Evolutionary conservation across 2,113 vertebrate species (phyloP), one percentile per base, ranked within the genome.

Genomic region (Paedocypris sp.): DNA sequence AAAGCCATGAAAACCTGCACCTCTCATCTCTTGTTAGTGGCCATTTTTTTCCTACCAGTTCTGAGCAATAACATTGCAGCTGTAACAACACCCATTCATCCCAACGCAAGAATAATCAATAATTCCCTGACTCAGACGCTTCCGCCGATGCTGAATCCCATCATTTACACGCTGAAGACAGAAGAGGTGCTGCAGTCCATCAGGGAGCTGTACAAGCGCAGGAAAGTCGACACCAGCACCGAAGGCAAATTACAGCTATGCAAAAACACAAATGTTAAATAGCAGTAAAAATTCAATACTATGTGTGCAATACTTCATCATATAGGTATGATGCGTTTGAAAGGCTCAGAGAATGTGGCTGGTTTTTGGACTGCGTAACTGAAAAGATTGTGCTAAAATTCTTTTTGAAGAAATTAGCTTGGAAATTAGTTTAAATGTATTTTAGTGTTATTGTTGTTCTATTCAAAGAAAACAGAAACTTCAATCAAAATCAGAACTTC

Each of bases 111-210:
- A 22, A 45, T 64, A 9, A 29, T 68, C 1, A 68, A 68, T 25
- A 50, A 36, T 12, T 68, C 61, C 9, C 31, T 72, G 19, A 60
- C 61, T 2, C 25, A 47, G 10, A 22, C 41, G 2, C 2, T 77
- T 20, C 73, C 79, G n/a, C 15, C 74, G 29, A 43, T 80, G 29
- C 51, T 80, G 2, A 82, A 81, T 64, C 77, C 79, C 3, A 77
- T 80, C n/a, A 19, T 80, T 1, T 82, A 78, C 35, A 68, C 79
- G 16, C 54, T 81, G 4, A 80, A 80, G 45, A 79, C 81, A 46
- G 74, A 81, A 2, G 78, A 83, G 46, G 52, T 79, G 4, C 26
- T 72, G 29, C 68, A 31, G 9, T 58, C 70, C 8, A 8, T 77
- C 3, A 75, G 46, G 43, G 73, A 33, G 9, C 8, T 75, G 4